Evolutionary conservation across 2,113 vertebrate species (phyloP).

Genomic region (Limnothrissa miodon): DNA sequence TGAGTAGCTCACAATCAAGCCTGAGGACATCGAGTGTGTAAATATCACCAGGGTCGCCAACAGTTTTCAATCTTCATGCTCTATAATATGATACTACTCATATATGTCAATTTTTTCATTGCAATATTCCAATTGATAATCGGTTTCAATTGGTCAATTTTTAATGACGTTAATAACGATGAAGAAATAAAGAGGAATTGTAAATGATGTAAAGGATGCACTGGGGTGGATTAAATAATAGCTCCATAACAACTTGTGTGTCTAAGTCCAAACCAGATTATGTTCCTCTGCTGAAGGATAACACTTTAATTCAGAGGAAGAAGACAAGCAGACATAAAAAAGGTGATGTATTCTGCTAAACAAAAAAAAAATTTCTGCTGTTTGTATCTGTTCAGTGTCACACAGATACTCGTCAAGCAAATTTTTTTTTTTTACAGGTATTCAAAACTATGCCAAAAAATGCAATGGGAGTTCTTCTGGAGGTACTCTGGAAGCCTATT

Average conservation of each 20-base stretch:
- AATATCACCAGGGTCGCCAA: neutral
- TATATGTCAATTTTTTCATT: too few species aligned
- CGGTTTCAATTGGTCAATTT: too few species aligned
- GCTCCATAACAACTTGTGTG: too few species aligned
- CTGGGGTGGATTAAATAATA: neutral
- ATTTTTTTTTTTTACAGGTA: neutral
- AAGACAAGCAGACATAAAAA: neutral
- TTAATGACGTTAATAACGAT: neutral
- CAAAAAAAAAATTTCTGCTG: neutral
- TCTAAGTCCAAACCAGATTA: neutral
- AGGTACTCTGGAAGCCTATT: neutral
- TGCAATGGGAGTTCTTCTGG: neutral
- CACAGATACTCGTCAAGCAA: neutral
- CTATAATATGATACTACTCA: too few species aligned
- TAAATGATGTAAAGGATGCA: neutral
- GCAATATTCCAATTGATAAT: too few species aligned
- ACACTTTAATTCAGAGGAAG: neutral
- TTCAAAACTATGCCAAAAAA: neutral
- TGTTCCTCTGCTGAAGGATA: neutral
- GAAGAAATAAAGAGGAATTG: neutral
- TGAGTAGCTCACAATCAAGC: neutral
- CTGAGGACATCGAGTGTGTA: neutral
- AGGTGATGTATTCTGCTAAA: neutral
- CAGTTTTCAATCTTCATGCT: neutral
- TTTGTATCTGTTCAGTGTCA: neutral